Percentiles rank a stretch among this genome's conserved stretches.
phyloP scores from a whole-genome alignment of 2,113 vertebrate species.

The Tragelaphus imberbis region DNA sequence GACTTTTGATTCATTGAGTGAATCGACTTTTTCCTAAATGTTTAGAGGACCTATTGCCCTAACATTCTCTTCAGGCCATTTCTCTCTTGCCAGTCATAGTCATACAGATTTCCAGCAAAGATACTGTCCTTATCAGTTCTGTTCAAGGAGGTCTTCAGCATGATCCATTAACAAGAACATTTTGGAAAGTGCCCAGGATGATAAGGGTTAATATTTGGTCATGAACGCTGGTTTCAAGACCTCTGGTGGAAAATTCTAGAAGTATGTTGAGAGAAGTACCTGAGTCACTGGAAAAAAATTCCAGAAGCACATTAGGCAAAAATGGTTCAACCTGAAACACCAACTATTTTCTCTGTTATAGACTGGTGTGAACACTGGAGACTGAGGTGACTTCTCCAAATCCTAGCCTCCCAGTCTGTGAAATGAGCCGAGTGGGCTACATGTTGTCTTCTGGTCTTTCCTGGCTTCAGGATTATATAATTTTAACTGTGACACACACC shows the following conservation, averaged over 20 bases:
- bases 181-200: background rate
- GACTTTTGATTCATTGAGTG: background rate
- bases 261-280: background rate
- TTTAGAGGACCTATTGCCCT: background rate
- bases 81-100: background rate
- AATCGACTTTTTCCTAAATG: background rate
- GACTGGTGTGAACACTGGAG: background rate
- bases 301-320: background rate
- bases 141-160: background rate
- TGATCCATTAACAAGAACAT: background rate
- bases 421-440: background rate
- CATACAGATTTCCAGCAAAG: background rate
- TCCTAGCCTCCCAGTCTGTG: background rate
- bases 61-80: background rate
- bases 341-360: background rate
- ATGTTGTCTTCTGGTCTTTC: background rate
- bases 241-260: background rate
- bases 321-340: background rate
- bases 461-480: background rate
- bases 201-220: background rate
- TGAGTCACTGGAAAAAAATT: background rate
- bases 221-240: background rate
- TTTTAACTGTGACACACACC: background rate
- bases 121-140: background rate
- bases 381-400: background rate